Conservation (phyloP, 2,888 invertebrate species). For the Eupithecia centaureata region DNA sequence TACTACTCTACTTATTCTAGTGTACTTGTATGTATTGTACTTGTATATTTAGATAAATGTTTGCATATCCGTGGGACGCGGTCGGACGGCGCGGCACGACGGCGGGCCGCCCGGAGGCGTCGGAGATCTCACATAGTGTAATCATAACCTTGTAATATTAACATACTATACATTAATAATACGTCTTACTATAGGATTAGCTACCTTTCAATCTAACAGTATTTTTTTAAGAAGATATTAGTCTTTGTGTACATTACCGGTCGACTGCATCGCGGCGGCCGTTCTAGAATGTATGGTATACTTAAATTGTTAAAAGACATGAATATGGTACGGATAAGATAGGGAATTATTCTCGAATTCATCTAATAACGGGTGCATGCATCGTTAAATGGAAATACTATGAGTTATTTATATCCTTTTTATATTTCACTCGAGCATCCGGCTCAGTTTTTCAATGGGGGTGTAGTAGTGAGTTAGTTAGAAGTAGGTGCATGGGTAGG, state of each 20-base stretch:
- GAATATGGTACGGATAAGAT: constrained; percentile 73
- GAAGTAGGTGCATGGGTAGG: constrained; percentile 52
- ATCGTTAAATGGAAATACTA: constrained; percentile 76
- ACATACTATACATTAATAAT: constrained; percentile 74
- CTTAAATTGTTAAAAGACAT: constrained; percentile 82
- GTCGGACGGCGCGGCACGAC: constrained; percentile 66
- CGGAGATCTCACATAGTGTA: constrained; percentile 83
- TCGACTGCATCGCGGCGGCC: constrained; percentile 69
- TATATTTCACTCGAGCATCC: constrained; percentile 80
- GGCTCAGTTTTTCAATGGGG: constrained; percentile 79
- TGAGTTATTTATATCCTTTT: constrained; percentile 84
- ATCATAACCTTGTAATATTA: constrained; percentile 79
- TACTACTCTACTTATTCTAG: constrained; percentile 65
- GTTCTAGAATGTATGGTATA: constrained; percentile 80
- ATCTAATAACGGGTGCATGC: constrained; percentile 82
- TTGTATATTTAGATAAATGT: constrained; percentile 61
- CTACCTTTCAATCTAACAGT: constrained; percentile 84
- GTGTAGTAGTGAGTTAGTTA: constrained; percentile 44
- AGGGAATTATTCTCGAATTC: constrained; percentile 81
- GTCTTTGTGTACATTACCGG: constrained; percentile 82
- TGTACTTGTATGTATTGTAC: constrained; percentile 71
- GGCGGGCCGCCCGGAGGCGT: constrained; percentile 75
- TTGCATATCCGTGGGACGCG: constrained; percentile 82
- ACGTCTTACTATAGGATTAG: constrained; percentile 81
- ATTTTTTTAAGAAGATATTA: constrained; percentile 85